Conservation (phyloP, 2,888 invertebrate genomes). For the Eupsilia transversa region DNA sequence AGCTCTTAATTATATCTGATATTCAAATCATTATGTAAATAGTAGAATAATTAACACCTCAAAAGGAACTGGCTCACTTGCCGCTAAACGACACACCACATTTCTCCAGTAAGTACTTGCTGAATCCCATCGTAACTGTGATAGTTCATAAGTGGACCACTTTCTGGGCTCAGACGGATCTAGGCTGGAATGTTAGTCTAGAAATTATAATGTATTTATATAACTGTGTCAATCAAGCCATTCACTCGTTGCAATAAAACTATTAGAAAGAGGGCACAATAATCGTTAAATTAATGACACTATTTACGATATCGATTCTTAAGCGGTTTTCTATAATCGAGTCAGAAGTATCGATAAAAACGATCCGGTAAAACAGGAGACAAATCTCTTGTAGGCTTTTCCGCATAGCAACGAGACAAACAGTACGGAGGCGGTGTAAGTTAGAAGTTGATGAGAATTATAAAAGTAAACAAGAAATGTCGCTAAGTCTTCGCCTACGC, state of each 20-base stretch:
- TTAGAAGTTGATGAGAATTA: slow-evolving; percentile 5
- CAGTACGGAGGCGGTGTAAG: slow-evolving; percentile 40
- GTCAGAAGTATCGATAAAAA: slow-evolving; percentile 35
- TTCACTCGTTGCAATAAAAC: slow-evolving; percentile 56
- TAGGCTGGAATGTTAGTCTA: slow-evolving; percentile 56
- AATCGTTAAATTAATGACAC: slow-evolving; percentile 57
- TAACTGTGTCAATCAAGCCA: slow-evolving; percentile 63
- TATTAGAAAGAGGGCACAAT: slow-evolving; percentile 43
- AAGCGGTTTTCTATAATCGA: slow-evolving; percentile 42
- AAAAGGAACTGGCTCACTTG: slow-evolving; percentile 5
- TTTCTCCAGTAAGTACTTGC: slow-evolving; percentile 2
- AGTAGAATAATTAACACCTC: slow-evolving; percentile 9
- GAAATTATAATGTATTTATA: slow-evolving; percentile 59
- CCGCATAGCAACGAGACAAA: slow-evolving; percentile 52
- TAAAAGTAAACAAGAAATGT: not conserved
- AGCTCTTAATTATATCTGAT: not conserved
- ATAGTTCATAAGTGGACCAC: slow-evolving; percentile 24
- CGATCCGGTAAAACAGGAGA: slow-evolving; percentile 42
- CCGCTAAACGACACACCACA: not conserved
- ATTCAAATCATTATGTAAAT: slow-evolving; percentile 9
- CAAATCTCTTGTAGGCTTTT: slow-evolving; percentile 43
- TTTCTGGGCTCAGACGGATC: slow-evolving; percentile 59
- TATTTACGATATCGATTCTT: slow-evolving; percentile 41
- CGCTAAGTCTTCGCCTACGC: not conserved
- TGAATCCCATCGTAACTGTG: not conserved